Evolutionary conservation across 2,888 invertebrate genomes (phyloP).

Genomic region (Aporophyla lueneburgensis): DNA sequence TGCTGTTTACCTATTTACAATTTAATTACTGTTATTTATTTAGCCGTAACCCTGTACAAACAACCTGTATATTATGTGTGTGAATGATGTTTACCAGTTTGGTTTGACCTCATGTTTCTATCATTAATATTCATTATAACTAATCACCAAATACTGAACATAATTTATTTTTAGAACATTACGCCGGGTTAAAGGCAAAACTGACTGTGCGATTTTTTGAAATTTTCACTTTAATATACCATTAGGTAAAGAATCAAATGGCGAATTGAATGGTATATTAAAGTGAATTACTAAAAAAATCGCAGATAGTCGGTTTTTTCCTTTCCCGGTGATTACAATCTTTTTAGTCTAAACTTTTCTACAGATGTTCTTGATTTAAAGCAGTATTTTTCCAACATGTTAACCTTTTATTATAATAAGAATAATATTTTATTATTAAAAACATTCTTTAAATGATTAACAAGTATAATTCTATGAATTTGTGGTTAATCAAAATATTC

Average conservation of each 20-base stretch:
- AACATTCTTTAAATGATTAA: not conserved
- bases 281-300: too few relatives aligned
- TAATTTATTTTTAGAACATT: conserved; percentile 16
- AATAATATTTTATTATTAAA: not conserved
- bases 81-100: conserved; percentile 49
- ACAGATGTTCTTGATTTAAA: not conserved
- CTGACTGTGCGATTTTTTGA: too few relatives aligned
- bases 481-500: not conserved
- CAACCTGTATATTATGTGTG: conserved; percentile 39
- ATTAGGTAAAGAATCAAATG: too few relatives aligned
- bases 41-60: conserved; percentile 44
- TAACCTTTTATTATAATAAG: conserved; percentile 11
- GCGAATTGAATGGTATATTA: too few relatives aligned
- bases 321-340: conserved; percentile 5
- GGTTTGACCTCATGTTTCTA: conserved; percentile 24
- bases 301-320: too few relatives aligned
- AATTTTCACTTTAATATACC: too few relatives aligned
- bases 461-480: not conserved
- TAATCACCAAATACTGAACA: conserved; percentile 23
- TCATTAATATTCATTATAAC: conserved; percentile 43
- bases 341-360: not conserved
- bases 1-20: conserved; percentile 27
- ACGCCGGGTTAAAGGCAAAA: too few relatives aligned
- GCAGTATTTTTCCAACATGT: conserved; percentile 1
- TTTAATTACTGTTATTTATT: conserved; percentile 41